phyloP scores from a whole-genome alignment of 2,797 vertebrate genomes.

The Lagorchestes hirsutus region DNA sequence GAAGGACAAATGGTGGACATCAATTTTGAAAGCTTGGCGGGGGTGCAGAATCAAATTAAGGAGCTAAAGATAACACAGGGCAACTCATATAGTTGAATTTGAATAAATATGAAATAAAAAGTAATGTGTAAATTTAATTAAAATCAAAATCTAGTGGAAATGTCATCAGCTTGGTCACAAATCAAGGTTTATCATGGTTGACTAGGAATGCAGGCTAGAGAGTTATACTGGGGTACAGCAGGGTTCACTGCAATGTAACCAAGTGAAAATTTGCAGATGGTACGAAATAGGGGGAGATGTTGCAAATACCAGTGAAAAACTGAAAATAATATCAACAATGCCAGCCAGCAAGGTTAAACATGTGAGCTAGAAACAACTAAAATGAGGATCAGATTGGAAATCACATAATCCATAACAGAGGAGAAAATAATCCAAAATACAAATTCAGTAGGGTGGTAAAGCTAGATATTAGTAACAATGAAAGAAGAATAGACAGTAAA shows the following conservation, averaged over 20 bases:
- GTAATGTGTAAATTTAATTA: conserved; percentile 53
- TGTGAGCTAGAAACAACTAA: conserved; percentile 41
- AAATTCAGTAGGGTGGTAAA: conserved; percentile 47
- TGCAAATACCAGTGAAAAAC: conserved; percentile 39
- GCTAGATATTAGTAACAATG: conserved; percentile 33
- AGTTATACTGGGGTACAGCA: neutral
- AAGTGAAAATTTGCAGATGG: neutral
- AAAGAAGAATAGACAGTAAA: conserved; percentile 46
- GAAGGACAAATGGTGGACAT: conserved; percentile 65
- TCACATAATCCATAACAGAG: neutral
- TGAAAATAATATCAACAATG: conserved; percentile 51
- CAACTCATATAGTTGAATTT: conserved; percentile 39
- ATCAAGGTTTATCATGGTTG: conserved; percentile 36
- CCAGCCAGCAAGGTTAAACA: conserved; percentile 47
- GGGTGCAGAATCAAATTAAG: conserved; percentile 56
- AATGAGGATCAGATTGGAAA: conserved; percentile 49
- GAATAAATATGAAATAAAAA: conserved; percentile 42
- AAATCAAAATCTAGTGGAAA: conserved; percentile 50
- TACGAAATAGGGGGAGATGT: conserved; percentile 33
- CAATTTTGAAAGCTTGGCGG: conserved; percentile 60
- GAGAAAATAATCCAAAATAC: conserved; percentile 51
- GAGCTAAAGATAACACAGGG: conserved; percentile 32
- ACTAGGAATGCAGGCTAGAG: neutral
- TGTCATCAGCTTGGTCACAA: conserved; percentile 18
- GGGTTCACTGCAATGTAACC: neutral